phyloP scores from a whole-genome alignment of 2,797 vertebrate species.

The Mormyrops attenuatus region DNA sequence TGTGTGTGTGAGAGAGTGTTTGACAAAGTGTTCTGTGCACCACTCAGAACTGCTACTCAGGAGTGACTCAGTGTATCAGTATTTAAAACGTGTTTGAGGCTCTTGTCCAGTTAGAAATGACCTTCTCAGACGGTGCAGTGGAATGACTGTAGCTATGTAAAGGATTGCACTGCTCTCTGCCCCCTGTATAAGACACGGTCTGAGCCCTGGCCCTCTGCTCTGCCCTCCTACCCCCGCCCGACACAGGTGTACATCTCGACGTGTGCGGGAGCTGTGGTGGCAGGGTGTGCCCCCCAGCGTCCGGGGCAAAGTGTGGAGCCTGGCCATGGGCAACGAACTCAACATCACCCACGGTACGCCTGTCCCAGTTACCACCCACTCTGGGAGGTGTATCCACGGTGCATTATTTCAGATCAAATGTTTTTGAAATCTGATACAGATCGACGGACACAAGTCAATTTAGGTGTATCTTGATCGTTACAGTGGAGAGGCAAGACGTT shows the following conservation, averaged over 20 bases:
- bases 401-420: neutral
- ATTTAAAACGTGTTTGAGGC: neutral
- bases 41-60: neutral
- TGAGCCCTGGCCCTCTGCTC: neutral
- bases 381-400: neutral
- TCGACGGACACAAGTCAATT: neutral
- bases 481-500: neutral
- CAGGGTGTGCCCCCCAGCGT: slow-evolving; percentile 92
- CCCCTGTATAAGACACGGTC: neutral
- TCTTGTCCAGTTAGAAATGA: neutral
- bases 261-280: slow-evolving; percentile 91
- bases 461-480: neutral
- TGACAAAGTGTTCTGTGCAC: neutral
- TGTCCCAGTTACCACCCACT: neutral
- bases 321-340: slow-evolving; percentile 89
- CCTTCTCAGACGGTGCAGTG: neutral
- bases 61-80: neutral
- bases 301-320: slow-evolving; percentile 87
- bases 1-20: neutral
- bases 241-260: slow-evolving; percentile 78
- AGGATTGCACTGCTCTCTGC: neutral
- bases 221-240: neutral
- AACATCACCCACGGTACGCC: slow-evolving; percentile 89
- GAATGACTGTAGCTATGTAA: neutral
- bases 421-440: neutral